Base-by-base conservation (phyloP, 2,113 vertebrate genomes). In the Australoheros scitulus region DNA sequence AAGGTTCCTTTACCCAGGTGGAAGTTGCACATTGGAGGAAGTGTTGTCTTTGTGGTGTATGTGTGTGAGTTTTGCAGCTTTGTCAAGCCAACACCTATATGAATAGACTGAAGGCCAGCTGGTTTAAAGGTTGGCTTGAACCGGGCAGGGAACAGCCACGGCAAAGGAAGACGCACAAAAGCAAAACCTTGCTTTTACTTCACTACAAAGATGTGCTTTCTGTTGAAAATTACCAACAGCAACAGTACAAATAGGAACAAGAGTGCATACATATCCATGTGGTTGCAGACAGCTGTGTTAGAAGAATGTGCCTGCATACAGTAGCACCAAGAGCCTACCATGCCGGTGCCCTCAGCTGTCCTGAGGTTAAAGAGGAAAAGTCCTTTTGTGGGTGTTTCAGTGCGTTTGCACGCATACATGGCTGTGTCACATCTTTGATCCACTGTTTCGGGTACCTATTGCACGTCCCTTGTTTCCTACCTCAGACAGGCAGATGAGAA, bases 1-100 rank as follows among this genome's bases (percentile, higher is more conserved):
- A 88, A 89, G 87, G 90, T 72, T 87, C 65, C 65, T 79, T 78
- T 74, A 80, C 81, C 83, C 89, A 88, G 89, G 82, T 92, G 83
- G 76, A 80, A 83, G 76, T 38, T 32, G 52, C 57, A 79, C 76
- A 77, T 82, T 17, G 1, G 13, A 68, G 26, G 61, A 82, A 81
- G 32, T 77, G 22, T 38, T 79, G 38, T 85, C 38, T 77, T 58
- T 83, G 55, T 77, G 77, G 50, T 34, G 68, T 7, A 52, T 72
- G 43, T 34, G 68, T 34, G 47, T 78, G 64, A 78, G 50, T 76
- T 61, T 83, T 88, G 59, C 47, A 57, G 32, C 3, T 52, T 70
- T 70, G 24, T 70, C 43, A 70, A 70, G 32, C 68, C 68, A 52
- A 18, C 50, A 52, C 26, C 17, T 55, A 55, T 32, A 55, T 72